Evolutionary conservation across 2,113 vertebrate species (phyloP).

Genomic region (Hymenochirus boettgeri): DNA sequence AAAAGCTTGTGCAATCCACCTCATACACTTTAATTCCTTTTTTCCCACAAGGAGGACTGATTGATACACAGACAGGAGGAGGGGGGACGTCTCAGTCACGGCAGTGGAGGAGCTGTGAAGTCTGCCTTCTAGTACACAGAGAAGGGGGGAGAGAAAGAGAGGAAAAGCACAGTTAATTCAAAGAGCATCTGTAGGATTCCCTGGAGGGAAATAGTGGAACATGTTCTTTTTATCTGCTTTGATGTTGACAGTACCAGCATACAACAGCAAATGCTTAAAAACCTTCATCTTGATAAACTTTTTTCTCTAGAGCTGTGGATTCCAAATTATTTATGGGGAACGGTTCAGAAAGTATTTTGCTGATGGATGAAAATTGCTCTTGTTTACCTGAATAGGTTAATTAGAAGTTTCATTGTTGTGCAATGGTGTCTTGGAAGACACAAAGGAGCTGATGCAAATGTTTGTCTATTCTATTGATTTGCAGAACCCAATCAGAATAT

Average conservation of each 20-base stretch:
- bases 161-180: conserved; percentile 34
- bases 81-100: conserved; percentile 25
- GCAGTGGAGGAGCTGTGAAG: conserved; percentile 11
- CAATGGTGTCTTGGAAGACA: no score
- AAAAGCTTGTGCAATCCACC: conserved; percentile 6
- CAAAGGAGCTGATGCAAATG: no score
- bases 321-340: conserved; percentile 17
- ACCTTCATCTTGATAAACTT: conserved; percentile 28
- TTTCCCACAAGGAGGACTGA: conserved; percentile 4
- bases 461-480: no score
- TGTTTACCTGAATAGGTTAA: not conserved
- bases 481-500: no score
- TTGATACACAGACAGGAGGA: conserved; percentile 27
- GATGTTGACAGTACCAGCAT: conserved; percentile 25
- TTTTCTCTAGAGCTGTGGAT: not conserved
- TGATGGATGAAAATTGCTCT: not conserved
- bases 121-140: conserved; percentile 29
- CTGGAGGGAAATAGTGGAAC: conserved; percentile 31
- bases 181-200: conserved; percentile 29
- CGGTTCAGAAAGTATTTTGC: not conserved
- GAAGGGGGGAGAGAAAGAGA: not conserved
- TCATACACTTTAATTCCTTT: not conserved
- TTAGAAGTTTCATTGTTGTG: no score
- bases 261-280: conserved; percentile 2
- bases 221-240: conserved; percentile 35